Conservation (phyloP, 2,113 vertebrate species). For the Antigone vipio region DNA sequence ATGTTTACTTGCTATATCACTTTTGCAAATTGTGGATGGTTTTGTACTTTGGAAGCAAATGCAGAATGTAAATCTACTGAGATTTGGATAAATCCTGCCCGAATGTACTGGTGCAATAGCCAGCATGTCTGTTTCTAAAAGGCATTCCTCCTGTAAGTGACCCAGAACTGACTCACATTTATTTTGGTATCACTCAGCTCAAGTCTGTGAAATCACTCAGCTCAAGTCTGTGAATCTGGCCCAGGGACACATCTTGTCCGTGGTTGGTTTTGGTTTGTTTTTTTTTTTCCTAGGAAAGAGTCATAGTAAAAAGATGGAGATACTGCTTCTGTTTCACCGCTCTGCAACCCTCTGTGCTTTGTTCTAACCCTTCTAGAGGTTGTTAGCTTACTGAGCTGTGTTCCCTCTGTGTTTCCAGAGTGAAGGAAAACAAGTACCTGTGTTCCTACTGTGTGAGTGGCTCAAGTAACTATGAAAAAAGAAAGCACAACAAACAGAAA, state of each 20-base stretch:
- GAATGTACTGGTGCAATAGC: not conserved
- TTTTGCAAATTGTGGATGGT: not conserved
- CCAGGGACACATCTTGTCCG: not conserved
- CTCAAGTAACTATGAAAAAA: not conserved
- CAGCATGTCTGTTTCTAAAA: not conserved
- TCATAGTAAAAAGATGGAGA: not conserved
- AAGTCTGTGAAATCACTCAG: not conserved
- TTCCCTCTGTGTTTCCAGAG: slow-evolving; percentile 8
- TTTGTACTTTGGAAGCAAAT: not conserved
- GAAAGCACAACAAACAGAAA: not conserved
- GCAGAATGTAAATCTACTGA: not conserved
- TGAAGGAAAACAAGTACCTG: not conserved
- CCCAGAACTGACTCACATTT: not conserved
- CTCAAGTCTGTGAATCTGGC: not conserved
- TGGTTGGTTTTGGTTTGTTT: too few relatives aligned
- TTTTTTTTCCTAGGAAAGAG: not conserved
- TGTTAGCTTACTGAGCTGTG: slow-evolving; percentile 45
- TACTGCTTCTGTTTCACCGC: not conserved
- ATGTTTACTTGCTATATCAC: not conserved
- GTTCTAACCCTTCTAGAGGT: slow-evolving; percentile 48
- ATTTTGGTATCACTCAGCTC: not conserved
- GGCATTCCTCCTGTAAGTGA: not conserved
- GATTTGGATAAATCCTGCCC: not conserved
- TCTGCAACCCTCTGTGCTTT: slow-evolving; percentile 41
- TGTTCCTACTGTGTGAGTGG: not conserved